Conservation (phyloP, 2,113 vertebrate species). For the Bagarius yarrelli region DNA sequence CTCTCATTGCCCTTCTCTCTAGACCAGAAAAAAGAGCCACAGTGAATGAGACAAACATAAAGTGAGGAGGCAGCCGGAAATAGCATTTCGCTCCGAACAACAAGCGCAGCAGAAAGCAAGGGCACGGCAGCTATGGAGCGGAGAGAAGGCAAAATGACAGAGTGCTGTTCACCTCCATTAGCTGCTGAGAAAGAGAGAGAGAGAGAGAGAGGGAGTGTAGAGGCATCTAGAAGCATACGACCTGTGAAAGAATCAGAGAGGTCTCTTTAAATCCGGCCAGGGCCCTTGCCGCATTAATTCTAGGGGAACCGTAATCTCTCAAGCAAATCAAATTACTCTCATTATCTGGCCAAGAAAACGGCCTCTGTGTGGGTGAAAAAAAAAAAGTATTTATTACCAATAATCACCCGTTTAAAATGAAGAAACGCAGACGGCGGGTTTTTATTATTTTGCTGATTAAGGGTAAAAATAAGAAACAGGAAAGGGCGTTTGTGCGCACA, state of each 20-base stretch:
- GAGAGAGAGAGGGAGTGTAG: slow-evolving; percentile 54
- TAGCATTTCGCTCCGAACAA: slow-evolving; percentile 77
- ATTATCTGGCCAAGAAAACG: slow-evolving; percentile 97
- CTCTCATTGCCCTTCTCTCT: slow-evolving; percentile 39
- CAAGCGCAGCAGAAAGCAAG: slow-evolving; percentile 90
- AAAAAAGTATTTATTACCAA: slow-evolving; percentile 94
- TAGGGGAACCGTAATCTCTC: slow-evolving; percentile 96
- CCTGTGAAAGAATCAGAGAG: slow-evolving; percentile 99
- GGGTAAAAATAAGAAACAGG: slow-evolving; percentile 73
- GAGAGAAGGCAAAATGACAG: slow-evolving; percentile 83
- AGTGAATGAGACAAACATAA: slow-evolving; percentile 52
- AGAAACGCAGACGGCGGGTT: slow-evolving; percentile 68
- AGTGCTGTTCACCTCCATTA: slow-evolving; percentile 99
- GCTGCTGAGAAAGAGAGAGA: slow-evolving; percentile 82
- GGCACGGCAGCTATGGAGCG: slow-evolving; percentile 87
- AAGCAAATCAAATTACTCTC: slow-evolving; percentile 99
- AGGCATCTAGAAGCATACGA: slow-evolving; percentile 93
- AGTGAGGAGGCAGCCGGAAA: slow-evolving; percentile 55
- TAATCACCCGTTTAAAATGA: slow-evolving; percentile 86
- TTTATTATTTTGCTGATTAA: slow-evolving; percentile 78
- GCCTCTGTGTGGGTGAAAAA: slow-evolving; percentile 88
- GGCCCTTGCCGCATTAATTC: slow-evolving; percentile 99
- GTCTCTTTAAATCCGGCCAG: slow-evolving; percentile 98
- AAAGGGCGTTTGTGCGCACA: slow-evolving; percentile 60
- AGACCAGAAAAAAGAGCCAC: slow-evolving; percentile 35